Evolutionary conservation across 2,888 invertebrate species (phyloP).

Genomic region (Pollenia labialis): DNA sequence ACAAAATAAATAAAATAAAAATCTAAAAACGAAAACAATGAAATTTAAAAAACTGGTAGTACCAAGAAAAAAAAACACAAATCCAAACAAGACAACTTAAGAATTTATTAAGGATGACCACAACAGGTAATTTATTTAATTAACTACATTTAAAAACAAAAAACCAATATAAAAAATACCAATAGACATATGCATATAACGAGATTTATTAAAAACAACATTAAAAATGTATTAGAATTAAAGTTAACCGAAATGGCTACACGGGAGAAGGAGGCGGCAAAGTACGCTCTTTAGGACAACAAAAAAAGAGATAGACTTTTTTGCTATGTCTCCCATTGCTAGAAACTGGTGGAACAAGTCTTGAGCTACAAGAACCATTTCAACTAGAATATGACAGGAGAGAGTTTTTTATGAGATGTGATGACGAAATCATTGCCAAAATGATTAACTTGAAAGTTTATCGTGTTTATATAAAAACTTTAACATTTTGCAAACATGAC

Average conservation of each 20-base stretch:
- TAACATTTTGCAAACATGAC: slow-evolving; percentile 31
- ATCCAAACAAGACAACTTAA: slow-evolving; percentile 19
- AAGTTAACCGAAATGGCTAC: neutral
- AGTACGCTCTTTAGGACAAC: neutral
- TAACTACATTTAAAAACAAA: slow-evolving; percentile 26
- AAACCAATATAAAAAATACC: neutral
- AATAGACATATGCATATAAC: slow-evolving; percentile 2
- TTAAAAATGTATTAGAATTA: slow-evolving; percentile 17
- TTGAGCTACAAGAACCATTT: neutral
- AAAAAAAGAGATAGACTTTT: slow-evolving; percentile 3
- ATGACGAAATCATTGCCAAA: slow-evolving; percentile 25
- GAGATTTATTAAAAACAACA: slow-evolving; percentile 5
- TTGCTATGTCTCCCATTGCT: slow-evolving; percentile 8
- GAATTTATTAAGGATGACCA: slow-evolving; percentile 46
- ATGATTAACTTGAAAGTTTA: slow-evolving; percentile 30
- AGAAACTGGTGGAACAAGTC: slow-evolving; percentile 28
- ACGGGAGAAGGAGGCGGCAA: neutral
- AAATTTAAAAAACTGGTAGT: slow-evolving; percentile 42
- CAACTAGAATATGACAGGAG: slow-evolving; percentile 41
- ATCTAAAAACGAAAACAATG: slow-evolving; percentile 9
- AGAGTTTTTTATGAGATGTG: slow-evolving; percentile 9
- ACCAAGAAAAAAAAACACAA: slow-evolving; percentile 13
- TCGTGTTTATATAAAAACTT: slow-evolving; percentile 66
- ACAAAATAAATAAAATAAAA: slow-evolving; percentile 5
- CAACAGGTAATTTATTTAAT: slow-evolving; percentile 66